These are phyloP conservation scores for Ceratothoa steindachneri DNA, from an alignment of 2,888 invertebrate genomes.

Conservation along the genomic window DNA sequence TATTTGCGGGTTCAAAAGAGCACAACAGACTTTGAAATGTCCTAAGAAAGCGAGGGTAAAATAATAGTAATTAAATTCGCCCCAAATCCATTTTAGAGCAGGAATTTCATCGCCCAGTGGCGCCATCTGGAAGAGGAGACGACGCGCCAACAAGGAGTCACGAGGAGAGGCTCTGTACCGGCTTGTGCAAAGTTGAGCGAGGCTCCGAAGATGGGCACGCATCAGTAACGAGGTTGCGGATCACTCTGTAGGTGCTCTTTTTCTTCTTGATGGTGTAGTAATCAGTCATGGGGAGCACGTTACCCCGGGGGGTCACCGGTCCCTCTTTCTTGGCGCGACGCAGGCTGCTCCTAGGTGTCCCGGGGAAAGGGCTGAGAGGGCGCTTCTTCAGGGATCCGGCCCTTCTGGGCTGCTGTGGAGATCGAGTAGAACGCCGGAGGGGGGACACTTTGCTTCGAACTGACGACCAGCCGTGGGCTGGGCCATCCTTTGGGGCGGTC, in stretches of 20 bases:
- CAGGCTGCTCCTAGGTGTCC: not conserved
- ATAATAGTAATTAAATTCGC: too few relatives aligned
- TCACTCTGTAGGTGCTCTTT: constrained; percentile 5
- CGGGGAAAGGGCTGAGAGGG: not conserved
- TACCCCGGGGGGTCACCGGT: too few relatives aligned
- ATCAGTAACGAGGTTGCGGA: not conserved
- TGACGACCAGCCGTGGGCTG: too few relatives aligned
- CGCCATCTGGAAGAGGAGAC: too few relatives aligned
- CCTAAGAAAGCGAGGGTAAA: too few relatives aligned
- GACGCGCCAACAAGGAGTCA: not conserved
- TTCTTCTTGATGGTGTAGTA: constrained; percentile 5
- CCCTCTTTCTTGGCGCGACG: not conserved
- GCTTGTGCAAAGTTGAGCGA: not conserved
- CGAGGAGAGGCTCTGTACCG: not conserved
- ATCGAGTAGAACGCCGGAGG: not conserved
- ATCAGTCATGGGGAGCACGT: not conserved
- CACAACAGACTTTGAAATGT: not conserved
- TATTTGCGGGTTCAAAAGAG: not conserved
- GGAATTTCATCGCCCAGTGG: too few relatives aligned
- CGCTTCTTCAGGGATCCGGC: not conserved
- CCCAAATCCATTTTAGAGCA: too few relatives aligned
- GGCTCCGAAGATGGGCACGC: not conserved
- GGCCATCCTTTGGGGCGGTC: not conserved
- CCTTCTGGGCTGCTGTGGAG: not conserved
- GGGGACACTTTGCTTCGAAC: too few relatives aligned